Percentiles rank a stretch among this genome's conserved stretches.
Evolutionary conservation across 37 sponge, comb jelly and placozoan species (phyloP).

Genomic region (Geodia barretti): DNA sequence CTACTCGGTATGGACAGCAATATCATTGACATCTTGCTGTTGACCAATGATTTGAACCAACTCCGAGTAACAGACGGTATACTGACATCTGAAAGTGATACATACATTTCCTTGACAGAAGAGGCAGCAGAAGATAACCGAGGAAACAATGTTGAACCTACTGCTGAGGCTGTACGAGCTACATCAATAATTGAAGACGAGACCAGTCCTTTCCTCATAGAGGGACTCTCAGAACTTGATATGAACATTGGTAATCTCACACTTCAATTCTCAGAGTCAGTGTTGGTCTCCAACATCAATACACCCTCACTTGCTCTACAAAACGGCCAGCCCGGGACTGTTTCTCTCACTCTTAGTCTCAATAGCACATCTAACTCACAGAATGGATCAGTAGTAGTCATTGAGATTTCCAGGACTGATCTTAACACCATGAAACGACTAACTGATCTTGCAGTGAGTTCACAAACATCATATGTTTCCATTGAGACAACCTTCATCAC

Average conservation of each 20-base stretch:
- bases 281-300: slow-evolving; percentile 50
- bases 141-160: slow-evolving; percentile 38
- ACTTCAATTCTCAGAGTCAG: slow-evolving; percentile 80
- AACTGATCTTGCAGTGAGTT: slow-evolving; percentile 34
- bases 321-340: slow-evolving; percentile 41
- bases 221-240: slow-evolving; percentile 52
- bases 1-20: slow-evolving; percentile 25
- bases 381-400: slow-evolving; percentile 62
- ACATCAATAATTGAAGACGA: slow-evolving; percentile 24
- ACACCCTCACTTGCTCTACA: slow-evolving; percentile 50
- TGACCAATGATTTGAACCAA: slow-evolving; percentile 57
- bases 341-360: slow-evolving; percentile 52
- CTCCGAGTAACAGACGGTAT: slow-evolving; percentile 55
- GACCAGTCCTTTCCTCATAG: slow-evolving; percentile 48
- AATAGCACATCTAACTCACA: slow-evolving; percentile 36
- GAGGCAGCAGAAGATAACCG: slow-evolving; percentile 65
- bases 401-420: slow-evolving; percentile 53
- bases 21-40: slow-evolving; percentile 41
- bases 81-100: slow-evolving; percentile 35
- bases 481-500: slow-evolving; percentile 33
- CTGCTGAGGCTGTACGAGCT: slow-evolving; percentile 39
- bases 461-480: slow-evolving; percentile 44
- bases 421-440: slow-evolving; percentile 71
- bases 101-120: slow-evolving; percentile 47
- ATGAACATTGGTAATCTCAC: slow-evolving; percentile 75